Evolutionary conservation across 2,888 invertebrate genomes (phyloP).

Genomic region (Drosophila glabriapex): DNA sequence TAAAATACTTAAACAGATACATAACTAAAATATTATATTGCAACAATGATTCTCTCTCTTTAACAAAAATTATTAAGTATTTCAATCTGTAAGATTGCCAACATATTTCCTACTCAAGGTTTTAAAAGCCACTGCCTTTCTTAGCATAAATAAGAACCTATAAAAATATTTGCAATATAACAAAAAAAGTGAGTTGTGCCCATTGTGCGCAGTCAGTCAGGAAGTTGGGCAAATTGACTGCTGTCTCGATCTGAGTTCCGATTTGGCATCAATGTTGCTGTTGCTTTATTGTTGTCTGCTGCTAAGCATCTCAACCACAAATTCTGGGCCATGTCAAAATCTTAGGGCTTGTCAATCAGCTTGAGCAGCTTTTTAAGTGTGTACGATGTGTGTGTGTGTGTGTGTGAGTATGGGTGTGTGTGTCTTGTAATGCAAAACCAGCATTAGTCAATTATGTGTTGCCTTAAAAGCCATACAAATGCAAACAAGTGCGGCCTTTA

Average conservation of each 20-base stretch:
- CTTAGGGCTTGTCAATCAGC: slow-evolving; percentile 55
- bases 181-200: neutral
- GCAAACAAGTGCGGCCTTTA: slow-evolving; percentile 52
- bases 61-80: neutral
- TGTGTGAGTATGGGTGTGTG: slow-evolving; percentile 12
- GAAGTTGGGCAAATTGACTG: slow-evolving; percentile 52
- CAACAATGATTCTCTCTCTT: neutral
- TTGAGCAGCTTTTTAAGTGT: slow-evolving; percentile 29
- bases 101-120: neutral
- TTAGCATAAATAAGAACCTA: neutral
- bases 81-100: neutral
- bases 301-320: slow-evolving; percentile 36
- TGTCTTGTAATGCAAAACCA: slow-evolving; percentile 56
- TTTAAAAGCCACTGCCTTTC: neutral
- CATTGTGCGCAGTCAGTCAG: slow-evolving; percentile 30
- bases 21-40: neutral
- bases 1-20: neutral
- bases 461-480: slow-evolving; percentile 54
- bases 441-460: slow-evolving; percentile 54
- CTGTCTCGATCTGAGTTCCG: slow-evolving; percentile 24
- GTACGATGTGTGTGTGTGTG: slow-evolving; percentile 11
- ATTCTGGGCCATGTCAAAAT: slow-evolving; percentile 49
- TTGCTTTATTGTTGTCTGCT: slow-evolving; percentile 33
- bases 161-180: neutral
- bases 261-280: slow-evolving; percentile 48